These are phyloP conservation scores for Opisthocomus hoazin DNA, from an alignment of 2,113 vertebrate species.

Conservation along the genomic window DNA sequence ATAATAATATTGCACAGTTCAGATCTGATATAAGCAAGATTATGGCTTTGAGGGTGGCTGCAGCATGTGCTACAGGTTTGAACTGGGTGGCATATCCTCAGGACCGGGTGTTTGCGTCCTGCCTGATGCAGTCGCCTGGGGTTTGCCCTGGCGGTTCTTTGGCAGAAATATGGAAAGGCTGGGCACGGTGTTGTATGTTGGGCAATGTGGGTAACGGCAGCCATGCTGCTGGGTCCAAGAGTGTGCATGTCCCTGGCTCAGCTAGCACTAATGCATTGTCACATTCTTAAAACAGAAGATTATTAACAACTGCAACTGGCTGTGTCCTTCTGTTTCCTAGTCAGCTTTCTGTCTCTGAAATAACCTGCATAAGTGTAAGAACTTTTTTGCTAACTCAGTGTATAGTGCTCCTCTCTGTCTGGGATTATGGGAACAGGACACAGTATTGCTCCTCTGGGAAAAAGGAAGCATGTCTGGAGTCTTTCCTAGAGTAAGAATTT, in stretches of 20 bases:
- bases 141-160: background rate
- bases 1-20: background rate
- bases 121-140: background rate
- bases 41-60: background rate
- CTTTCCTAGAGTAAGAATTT: background rate
- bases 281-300: background rate
- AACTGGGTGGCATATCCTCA: fast-evolving
- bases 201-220: background rate
- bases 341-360: background rate
- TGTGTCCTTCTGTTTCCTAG: background rate
- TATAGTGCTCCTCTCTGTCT: background rate
- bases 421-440: background rate
- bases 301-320: background rate
- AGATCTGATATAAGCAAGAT: background rate
- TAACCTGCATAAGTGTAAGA: background rate
- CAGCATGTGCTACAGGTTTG: background rate
- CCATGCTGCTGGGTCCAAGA: background rate
- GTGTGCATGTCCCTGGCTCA: background rate
- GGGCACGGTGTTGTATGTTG: fast-evolving
- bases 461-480: background rate
- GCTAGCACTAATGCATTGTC: background rate
- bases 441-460: background rate
- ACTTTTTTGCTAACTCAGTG: background rate
- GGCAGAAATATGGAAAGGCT: fast-evolving
- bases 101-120: background rate